Conservation (phyloP, 2,797 vertebrate species). For the Peromyscus melanophrys region DNA sequence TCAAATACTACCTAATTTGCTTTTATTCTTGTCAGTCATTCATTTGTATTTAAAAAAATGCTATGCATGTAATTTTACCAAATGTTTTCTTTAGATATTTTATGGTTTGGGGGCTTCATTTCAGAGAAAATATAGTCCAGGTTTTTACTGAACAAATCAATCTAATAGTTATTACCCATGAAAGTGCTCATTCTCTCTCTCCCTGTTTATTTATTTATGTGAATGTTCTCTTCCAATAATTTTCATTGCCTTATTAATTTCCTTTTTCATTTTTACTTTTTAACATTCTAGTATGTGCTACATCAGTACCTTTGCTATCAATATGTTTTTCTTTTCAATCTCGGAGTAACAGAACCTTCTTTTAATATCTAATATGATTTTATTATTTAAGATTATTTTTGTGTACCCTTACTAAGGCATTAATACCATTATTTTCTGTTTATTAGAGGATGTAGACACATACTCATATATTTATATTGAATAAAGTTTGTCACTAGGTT, state of each 20-base stretch:
- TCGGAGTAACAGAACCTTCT: not conserved
- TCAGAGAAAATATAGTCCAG: not conserved
- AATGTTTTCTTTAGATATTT: not conserved
- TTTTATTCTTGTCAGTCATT: not conserved
- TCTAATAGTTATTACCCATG: not conserved
- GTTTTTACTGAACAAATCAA: not conserved
- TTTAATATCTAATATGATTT: not conserved
- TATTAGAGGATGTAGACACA: not conserved
- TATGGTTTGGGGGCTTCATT: too few relatives aligned
- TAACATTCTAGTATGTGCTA: not conserved
- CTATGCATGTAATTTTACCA: not conserved
- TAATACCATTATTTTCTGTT: not conserved
- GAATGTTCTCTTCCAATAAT: not conserved
- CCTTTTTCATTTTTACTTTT: not conserved
- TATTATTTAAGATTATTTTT: not conserved
- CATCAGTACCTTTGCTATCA: not conserved
- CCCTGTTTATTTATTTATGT: not conserved
- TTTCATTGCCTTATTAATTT: not conserved
- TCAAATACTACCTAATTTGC: not conserved
- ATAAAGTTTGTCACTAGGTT: not conserved
- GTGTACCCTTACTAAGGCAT: not conserved
- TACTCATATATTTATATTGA: not conserved
- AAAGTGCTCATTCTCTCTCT: not conserved
- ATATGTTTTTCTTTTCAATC: not conserved
- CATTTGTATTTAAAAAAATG: not conserved